Evolutionary conservation across 2,888 invertebrate species (phyloP).

Genomic region (Athalia cordata): DNA sequence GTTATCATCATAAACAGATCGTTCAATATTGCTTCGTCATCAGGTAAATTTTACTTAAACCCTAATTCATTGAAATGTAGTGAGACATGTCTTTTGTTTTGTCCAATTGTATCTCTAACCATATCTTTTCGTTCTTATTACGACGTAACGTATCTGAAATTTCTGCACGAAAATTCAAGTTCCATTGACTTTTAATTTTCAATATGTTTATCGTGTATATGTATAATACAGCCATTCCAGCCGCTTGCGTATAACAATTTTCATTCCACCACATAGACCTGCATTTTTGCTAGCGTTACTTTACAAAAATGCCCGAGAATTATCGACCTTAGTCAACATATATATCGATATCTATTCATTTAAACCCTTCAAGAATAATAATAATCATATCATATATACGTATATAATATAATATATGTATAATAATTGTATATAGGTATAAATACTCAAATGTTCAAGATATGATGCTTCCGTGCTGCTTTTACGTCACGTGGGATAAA

Average conservation of each 20-base stretch:
- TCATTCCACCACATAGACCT: too few relatives aligned
- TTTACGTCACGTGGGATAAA: neutral
- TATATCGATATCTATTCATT: conserved; percentile 22
- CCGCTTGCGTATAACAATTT: too few relatives aligned
- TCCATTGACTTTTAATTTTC: too few relatives aligned
- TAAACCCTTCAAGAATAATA: conserved; percentile 21
- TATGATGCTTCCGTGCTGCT: conserved; percentile 15
- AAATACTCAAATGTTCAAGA: conserved; percentile 13
- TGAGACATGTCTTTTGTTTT: conserved; percentile 25
- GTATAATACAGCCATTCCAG: too few relatives aligned
- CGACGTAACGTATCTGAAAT: neutral
- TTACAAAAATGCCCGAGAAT: conserved; percentile 21
- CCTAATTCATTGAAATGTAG: conserved; percentile 48
- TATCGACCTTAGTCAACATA: neutral
- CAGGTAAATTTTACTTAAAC: conserved; percentile 69
- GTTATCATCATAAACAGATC: conserved; percentile 60
- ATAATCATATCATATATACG: conserved; percentile 9
- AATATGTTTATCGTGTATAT: too few relatives aligned
- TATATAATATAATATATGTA: too few relatives aligned
- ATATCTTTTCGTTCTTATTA: neutral
- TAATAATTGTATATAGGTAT: neutral
- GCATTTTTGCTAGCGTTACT: too few relatives aligned
- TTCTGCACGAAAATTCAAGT: too few relatives aligned
- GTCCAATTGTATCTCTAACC: neutral
- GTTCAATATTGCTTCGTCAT: conserved; percentile 69